Base-by-base conservation (phyloP, 2,113 vertebrate species). In the Neodon shergylaensis region DNA sequence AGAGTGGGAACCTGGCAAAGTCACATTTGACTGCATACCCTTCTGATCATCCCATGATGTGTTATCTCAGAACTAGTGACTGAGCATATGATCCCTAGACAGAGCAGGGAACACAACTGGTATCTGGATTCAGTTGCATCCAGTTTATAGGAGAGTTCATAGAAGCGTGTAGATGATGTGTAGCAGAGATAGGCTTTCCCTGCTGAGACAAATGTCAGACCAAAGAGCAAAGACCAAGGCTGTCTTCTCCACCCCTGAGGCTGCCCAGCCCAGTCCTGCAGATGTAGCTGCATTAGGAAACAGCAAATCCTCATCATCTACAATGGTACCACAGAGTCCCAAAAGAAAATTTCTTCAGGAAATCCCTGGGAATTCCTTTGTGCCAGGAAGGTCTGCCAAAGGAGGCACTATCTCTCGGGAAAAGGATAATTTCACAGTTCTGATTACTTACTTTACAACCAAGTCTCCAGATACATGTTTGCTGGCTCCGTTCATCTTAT, bases 271-370 rank as follows among this genome's bases (percentile, higher is more conserved):
- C 76, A 0, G 93, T 72, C 87, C 68, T 39, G 8, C 0, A 0
- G 16, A 66, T 70, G 52, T 3, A 33, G 8, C 61, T 90, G 9
- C 83, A 44, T 88, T 54, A 95, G 28, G 96, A 97, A 92, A 11
- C 82, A 96, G 17, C 39, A 96, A 97, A 94, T n/a, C 92, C 93
- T 24, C 79, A 66, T 96, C 92, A 91, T 98, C 49, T 54, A 28
- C 66, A 73, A 73, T n/a, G 70, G 86, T 72, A 49, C 22, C 65
- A 87, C 84, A 14, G 28, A 12, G 12, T 72, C 33, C 4, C 5
- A 0, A 74, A 88, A 88, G 47, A 88, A 42, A 31, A 39, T 74
- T 39, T 74, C 49, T 88, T 52, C 68, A 73, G 66, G 68, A 88
- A 72, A 87, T 87, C 22, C 66, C 63, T 49, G 81, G 58, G 63